phyloP scores from a whole-genome alignment of 1,140 invertebrate species.

The Metaphire vulgaris region DNA sequence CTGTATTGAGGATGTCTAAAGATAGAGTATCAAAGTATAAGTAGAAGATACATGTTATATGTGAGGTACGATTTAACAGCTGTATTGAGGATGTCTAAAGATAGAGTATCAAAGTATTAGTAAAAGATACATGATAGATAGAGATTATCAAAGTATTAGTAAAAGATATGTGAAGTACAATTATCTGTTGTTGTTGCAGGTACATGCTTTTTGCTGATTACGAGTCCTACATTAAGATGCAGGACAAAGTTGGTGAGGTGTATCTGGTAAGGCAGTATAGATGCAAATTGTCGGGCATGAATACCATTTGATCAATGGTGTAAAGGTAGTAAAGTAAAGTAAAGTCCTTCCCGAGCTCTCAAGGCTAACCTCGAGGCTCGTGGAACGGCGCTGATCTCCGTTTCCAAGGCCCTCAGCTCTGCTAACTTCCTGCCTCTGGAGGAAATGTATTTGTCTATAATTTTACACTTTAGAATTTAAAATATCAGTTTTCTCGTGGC shows the following conservation, averaged over 20 bases:
- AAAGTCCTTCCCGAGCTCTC: too few relatives aligned
- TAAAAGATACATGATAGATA: not conserved
- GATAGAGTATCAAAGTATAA: not conserved
- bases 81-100: not conserved
- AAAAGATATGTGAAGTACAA: not conserved
- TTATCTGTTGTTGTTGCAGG: slow-evolving; percentile 46
- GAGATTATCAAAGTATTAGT: not conserved
- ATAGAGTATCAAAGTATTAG: not conserved
- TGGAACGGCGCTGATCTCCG: too few relatives aligned
- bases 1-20: not conserved
- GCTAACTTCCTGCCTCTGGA: too few relatives aligned
- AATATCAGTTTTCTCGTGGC: too few relatives aligned
- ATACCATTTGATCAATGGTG: too few relatives aligned
- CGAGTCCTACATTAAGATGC: slow-evolving; percentile 85
- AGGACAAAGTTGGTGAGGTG: slow-evolving; percentile 75
- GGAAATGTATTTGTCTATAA: too few relatives aligned
- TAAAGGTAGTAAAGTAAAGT: too few relatives aligned
- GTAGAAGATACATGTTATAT: slow-evolving; percentile 22
- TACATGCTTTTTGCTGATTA: slow-evolving; percentile 91
- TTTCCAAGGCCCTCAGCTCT: too few relatives aligned
- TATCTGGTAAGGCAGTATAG: slow-evolving; percentile 79
- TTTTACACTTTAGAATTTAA: too few relatives aligned
- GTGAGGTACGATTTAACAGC: not conserved
- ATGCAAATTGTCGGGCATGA: too few relatives aligned
- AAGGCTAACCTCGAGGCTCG: too few relatives aligned